Percentiles rank a stretch among this genome's conserved stretches.
phyloP scores from a whole-genome alignment of 2,113 vertebrate genomes.

The Corynorhinus townsendii region DNA sequence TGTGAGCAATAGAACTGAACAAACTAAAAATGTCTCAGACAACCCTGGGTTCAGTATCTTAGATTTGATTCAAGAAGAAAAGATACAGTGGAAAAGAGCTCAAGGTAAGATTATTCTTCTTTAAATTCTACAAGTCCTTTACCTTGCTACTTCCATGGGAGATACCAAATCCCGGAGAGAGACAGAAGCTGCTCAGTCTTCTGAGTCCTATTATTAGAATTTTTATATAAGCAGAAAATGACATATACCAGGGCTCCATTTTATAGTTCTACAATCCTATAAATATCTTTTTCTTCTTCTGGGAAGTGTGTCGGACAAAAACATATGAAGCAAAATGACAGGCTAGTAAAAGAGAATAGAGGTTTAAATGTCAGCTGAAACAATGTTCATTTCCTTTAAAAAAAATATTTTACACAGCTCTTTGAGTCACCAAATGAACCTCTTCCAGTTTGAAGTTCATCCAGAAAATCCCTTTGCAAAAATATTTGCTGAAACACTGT shows the following conservation, averaged over 20 bases:
- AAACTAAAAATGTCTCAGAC: background rate
- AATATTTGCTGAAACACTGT: conserved; percentile 82
- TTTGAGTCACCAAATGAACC: conserved; percentile 65
- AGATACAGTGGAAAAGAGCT: background rate
- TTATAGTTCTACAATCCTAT: conserved; percentile 65
- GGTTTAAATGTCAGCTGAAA: conserved; percentile 82
- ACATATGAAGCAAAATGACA: conserved; percentile 75
- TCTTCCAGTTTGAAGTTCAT: conserved; percentile 78
- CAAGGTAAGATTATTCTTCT: background rate
- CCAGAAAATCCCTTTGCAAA: conserved; percentile 80
- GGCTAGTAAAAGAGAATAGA: conserved; percentile 70
- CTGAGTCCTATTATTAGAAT: conserved; percentile 56
- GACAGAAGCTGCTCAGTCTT: conserved; percentile 11
- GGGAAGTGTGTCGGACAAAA: conserved; percentile 66
- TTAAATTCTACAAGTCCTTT: background rate
- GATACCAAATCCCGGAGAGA: background rate
- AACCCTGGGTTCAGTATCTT: background rate
- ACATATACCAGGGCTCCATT: conserved; percentile 68
- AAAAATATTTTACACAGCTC: conserved; percentile 69
- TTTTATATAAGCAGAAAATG: conserved; percentile 67
- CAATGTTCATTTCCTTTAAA: conserved; percentile 76
- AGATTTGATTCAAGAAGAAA: background rate
- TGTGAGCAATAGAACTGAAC: background rate
- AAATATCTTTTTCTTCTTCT: conserved; percentile 77
- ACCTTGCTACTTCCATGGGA: background rate